Conservation (phyloP, 2,888 invertebrate genomes). For the Caenorhabditis parvicauda region DNA sequence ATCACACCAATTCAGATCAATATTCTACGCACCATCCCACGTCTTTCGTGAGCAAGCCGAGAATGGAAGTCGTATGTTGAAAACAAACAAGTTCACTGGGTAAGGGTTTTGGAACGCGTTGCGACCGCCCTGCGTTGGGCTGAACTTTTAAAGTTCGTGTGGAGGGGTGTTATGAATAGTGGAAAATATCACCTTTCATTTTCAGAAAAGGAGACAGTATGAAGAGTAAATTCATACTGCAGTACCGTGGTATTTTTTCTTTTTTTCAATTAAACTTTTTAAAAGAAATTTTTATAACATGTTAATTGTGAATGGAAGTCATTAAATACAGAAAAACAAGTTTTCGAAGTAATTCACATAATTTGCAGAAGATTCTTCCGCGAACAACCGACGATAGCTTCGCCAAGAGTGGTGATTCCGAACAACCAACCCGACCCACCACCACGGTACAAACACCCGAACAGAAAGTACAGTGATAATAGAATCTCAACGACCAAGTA, state of each 20-base stretch:
- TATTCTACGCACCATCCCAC: constrained; percentile 40
- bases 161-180: constrained; percentile 1
- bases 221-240: too few species aligned
- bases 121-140: too few species aligned
- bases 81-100: constrained; percentile 26
- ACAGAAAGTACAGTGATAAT: constrained; percentile 73
- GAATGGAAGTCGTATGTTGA: constrained; percentile 40
- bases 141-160: too few species aligned
- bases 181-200: constrained; percentile 3
- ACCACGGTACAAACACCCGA: constrained; percentile 41
- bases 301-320: too few species aligned
- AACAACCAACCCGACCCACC: constrained; percentile 31
- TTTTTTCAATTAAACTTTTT: too few species aligned
- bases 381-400: constrained; percentile 22
- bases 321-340: too few species aligned
- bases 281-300: too few species aligned
- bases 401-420: constrained; percentile 25
- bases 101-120: too few species aligned
- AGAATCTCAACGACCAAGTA: constrained; percentile 90
- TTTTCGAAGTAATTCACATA: too few species aligned
- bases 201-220: too few species aligned
- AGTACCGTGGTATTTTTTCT: too few species aligned
- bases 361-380: constrained; percentile 26
- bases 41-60: constrained; percentile 43
- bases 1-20: constrained; percentile 29